phyloP scores from a whole-genome alignment of 1,140 invertebrate genomes.

The Macrobrachium rosenbergii region DNA sequence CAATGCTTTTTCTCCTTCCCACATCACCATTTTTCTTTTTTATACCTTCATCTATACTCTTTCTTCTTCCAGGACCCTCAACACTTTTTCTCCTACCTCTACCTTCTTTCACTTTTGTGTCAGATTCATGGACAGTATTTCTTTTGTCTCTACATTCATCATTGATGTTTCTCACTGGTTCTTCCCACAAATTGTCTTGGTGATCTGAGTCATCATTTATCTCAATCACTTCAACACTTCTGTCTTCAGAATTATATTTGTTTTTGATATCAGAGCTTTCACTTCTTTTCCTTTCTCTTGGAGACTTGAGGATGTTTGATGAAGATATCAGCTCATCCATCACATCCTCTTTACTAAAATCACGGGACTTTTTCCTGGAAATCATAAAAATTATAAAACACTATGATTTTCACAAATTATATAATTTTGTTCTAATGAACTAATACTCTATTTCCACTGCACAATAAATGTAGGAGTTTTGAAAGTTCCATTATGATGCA shows the following conservation, averaged over 20 bases:
- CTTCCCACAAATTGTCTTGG: conserved; percentile 40
- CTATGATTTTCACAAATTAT: no score
- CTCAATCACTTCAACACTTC: conserved; percentile 25
- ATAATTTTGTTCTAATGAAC: no score
- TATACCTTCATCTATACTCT: no score
- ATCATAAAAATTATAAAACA: neutral
- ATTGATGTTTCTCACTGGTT: conserved; percentile 33
- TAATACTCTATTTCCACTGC: no score
- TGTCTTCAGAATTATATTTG: conserved; percentile 24
- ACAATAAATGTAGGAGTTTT: neutral
- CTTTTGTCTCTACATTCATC: conserved; percentile 19
- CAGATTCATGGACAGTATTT: conserved; percentile 7
- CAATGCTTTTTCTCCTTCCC: neutral
- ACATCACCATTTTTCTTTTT: conserved; percentile 18
- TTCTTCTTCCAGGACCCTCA: neutral
- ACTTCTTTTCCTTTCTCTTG: conserved; percentile 41
- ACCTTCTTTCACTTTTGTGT: neutral
- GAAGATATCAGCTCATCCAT: conserved; percentile 28
- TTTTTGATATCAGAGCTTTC: conserved; percentile 39
- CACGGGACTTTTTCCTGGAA: conserved; percentile 38
- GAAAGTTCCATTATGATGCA: no score
- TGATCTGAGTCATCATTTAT: conserved; percentile 42
- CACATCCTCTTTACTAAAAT: conserved; percentile 45
- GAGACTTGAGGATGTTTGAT: conserved; percentile 28
- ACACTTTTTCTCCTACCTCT: conserved; percentile 7